phyloP scores from a whole-genome alignment of 2,113 vertebrate species.

The Chrysemys picta region DNA sequence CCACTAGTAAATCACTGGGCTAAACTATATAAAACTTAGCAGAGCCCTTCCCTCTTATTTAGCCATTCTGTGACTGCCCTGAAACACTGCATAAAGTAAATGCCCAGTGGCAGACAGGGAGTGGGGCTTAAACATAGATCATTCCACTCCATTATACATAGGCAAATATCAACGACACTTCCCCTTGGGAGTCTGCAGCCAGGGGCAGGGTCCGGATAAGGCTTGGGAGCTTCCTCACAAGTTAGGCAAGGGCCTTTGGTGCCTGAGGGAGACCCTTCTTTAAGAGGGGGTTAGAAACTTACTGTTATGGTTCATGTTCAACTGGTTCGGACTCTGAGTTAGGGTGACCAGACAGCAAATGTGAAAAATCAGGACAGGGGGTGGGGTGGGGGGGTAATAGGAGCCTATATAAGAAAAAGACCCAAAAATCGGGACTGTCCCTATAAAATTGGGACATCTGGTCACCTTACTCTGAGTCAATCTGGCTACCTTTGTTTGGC shows the following conservation, averaged over 20 bases:
- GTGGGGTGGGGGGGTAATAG: too few relatives aligned
- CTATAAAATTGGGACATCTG: too few relatives aligned
- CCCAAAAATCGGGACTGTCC: too few relatives aligned
- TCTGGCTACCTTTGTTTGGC: not conserved
- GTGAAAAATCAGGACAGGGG: too few relatives aligned
- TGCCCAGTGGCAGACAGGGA: not conserved
- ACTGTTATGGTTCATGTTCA: not conserved
- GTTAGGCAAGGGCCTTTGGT: not conserved
- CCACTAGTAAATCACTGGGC: not conserved
- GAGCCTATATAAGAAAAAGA: too few relatives aligned
- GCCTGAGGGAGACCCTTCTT: not conserved
- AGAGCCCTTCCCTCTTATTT: not conserved
- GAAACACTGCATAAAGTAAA: not conserved
- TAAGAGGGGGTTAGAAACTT: not conserved
- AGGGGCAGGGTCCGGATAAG: not conserved
- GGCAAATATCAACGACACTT: not conserved
- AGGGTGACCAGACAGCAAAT: too few relatives aligned
- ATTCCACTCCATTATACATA: not conserved
- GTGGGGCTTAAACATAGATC: not conserved
- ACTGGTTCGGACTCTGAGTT: not conserved
- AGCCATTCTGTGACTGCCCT: not conserved
- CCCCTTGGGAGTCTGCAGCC: not conserved
- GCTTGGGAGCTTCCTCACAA: not conserved
- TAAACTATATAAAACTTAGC: not conserved
- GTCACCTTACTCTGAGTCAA: not conserved